phyloP scores from a whole-genome alignment of 2,113 vertebrate genomes.

The Campylorhamphus procurvoides region DNA sequence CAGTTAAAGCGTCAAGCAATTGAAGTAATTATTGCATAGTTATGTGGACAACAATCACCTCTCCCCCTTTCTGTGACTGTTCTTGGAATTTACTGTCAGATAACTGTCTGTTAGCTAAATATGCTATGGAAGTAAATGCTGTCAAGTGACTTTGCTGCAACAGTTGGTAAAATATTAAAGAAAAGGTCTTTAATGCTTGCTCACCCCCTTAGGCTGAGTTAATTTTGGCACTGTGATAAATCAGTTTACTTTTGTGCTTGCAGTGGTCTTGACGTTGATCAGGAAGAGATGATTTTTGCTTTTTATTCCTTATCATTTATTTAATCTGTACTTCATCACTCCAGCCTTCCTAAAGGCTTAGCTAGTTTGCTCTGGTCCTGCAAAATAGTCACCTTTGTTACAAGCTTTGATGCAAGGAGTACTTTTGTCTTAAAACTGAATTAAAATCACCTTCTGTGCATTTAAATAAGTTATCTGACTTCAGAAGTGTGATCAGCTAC shows the following conservation, averaged over 20 bases:
- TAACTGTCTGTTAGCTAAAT: not conserved
- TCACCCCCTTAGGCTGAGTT: not conserved
- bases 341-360: not conserved
- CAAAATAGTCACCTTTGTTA: not conserved
- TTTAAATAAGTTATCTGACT: not conserved
- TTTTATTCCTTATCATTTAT: not conserved
- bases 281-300: not conserved
- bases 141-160: not conserved
- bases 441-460: not conserved
- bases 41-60: not conserved
- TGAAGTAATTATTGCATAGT: not conserved
- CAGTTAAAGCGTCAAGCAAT: not conserved
- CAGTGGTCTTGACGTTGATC: not conserved
- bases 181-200: not conserved
- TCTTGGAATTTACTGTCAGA: not conserved
- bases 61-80: not conserved
- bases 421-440: not conserved
- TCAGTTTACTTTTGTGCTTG: not conserved
- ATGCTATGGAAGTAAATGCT: not conserved
- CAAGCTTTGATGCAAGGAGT: not conserved
- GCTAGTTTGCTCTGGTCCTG: not conserved
- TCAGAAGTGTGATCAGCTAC: not conserved
- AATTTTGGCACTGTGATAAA: not conserved
- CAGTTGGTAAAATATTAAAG: not conserved
- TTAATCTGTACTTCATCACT: not conserved